Conservation (phyloP, 2,888 invertebrate genomes). For the Acronicta aceris region DNA sequence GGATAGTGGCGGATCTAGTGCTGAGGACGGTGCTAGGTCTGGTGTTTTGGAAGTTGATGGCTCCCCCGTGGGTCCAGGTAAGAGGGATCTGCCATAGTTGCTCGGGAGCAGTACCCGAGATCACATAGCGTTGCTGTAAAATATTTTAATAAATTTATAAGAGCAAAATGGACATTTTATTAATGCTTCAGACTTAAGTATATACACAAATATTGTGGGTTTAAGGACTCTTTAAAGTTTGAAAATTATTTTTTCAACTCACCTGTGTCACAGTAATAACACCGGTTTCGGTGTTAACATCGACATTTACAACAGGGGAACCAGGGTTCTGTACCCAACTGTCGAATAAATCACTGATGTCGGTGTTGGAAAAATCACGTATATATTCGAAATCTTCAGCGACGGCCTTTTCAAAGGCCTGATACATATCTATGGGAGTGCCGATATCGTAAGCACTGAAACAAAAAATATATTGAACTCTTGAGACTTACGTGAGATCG, state of each 20-base stretch:
- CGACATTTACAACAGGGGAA: slow-evolving; percentile 88
- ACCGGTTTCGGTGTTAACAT: slow-evolving; percentile 73
- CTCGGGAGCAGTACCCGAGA: slow-evolving; percentile 62
- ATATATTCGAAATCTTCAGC: slow-evolving; percentile 69
- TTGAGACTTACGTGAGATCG: neutral
- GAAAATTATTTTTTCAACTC: slow-evolving; percentile 3
- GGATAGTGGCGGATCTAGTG: slow-evolving; percentile 47
- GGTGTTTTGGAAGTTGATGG: slow-evolving; percentile 74
- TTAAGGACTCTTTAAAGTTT: too few relatives aligned
- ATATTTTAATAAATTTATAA: neutral
- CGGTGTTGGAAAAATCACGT: slow-evolving; percentile 63
- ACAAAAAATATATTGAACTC: slow-evolving; percentile 8
- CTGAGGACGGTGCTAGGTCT: slow-evolving; percentile 74
- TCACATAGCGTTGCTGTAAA: slow-evolving; percentile 75
- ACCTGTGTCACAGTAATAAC: slow-evolving; percentile 79
- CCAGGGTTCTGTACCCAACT: slow-evolving; percentile 91
- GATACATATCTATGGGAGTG: slow-evolving; percentile 76
- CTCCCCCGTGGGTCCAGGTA: slow-evolving; percentile 79
- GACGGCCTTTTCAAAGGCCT: slow-evolving; percentile 72
- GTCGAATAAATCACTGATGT: slow-evolving; percentile 84
- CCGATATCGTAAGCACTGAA: slow-evolving; percentile 77
- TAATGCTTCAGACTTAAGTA: too few relatives aligned
- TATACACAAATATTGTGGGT: too few relatives aligned
- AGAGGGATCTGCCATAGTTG: slow-evolving; percentile 82
- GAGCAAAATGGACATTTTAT: too few relatives aligned